Evolutionary conservation across 2,113 vertebrate genomes (phyloP), one percentile per base, ranked within the genome.

Genomic region (Pelobates fuscus): DNA sequence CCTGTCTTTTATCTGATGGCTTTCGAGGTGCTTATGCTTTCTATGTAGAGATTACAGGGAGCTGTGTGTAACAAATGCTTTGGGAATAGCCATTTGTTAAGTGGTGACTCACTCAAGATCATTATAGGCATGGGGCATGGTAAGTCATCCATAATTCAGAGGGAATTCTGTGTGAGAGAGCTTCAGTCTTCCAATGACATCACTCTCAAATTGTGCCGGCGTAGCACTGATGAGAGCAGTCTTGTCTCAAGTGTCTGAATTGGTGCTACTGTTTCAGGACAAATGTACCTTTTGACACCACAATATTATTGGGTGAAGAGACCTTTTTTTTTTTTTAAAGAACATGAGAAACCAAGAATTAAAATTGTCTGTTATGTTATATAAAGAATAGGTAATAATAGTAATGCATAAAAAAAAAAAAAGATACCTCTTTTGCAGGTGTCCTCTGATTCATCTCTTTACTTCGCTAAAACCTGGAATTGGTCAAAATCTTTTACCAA

Each of bases 21-120:
- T 54, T 29, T 15, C 55, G 37, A 37, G 37, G 63, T 64, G 60
- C 26, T 37, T 29, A 14, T 59, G 25, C 37, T 65, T 64, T 73
- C 71, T 15, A 26, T 65, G 60, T 73, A 41, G 2, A 30, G 72
- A 43, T 65, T 46, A 57, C 32, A 32, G 52, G 11, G 25, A 67
- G 63, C 58, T 25, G 20, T 44, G 57, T 76, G 65, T 76, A 76
- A 68, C 73, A 68, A 76, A 76, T 76, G 64, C 55, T 61, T 23
- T 68, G 73, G 65, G 64, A 76, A 76, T 76, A 76, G 41, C 62
- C 65, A 68, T 68, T 67, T 76, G 64, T 68, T 68, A 68, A 76
- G 73, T 60, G 41, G 73, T 76, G 73, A 76, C 63, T 68, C 73
- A 76, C 64, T 61, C 26, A 24, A 43, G 43, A 72, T 72, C 70